Base-by-base conservation (phyloP, 2,888 invertebrate species). In the Pyrgus malvae region DNA sequence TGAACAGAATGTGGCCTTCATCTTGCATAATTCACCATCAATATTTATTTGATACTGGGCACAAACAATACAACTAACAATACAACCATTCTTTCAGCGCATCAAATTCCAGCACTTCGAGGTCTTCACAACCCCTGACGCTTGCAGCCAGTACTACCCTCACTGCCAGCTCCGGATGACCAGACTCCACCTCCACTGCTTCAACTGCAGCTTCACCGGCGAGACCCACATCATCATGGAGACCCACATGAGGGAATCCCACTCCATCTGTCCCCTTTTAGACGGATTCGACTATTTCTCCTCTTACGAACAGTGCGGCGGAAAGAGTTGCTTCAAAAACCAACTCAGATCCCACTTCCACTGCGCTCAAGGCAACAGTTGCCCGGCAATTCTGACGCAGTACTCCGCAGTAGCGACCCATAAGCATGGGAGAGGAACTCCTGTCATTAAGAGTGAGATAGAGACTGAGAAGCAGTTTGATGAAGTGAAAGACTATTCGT, bases 261-360 rank as follows among this genome's bases (percentile, higher is more conserved):
- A 98, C 78, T 95, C 95, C 60, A 93, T 95, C 65, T 92, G 94
- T 37, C 95, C 95, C 65, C 94, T 97, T 49, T 83, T 96, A 29
- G 95, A 97, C 44, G 96, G 96, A 0, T 98, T 96, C 72, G 95
- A 96, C 58, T 96, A 96, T 78, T 97, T 95, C 77, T 72, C 91
- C 88, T 83, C 85, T 0, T 89, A 72, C 57, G 91, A 91, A 8
- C 90, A 90, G 35, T 91, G 91, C 44, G 90, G 89, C 7, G 88
- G 87, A 27, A 87, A 89, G 60, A 88, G 89, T 53, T 90, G 90
- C 53, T 90, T 86, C 58, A 90, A 90, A 57, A 90, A 90, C 57
- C 90, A 90, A 50, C 62, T 90, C 1, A 70, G 90, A 45, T 78
- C 80, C 5, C 91, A 91, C 46, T 91, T 91, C 68, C 91, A 91